Conservation (phyloP, 2,797 vertebrate species). For the Carapus acus region DNA sequence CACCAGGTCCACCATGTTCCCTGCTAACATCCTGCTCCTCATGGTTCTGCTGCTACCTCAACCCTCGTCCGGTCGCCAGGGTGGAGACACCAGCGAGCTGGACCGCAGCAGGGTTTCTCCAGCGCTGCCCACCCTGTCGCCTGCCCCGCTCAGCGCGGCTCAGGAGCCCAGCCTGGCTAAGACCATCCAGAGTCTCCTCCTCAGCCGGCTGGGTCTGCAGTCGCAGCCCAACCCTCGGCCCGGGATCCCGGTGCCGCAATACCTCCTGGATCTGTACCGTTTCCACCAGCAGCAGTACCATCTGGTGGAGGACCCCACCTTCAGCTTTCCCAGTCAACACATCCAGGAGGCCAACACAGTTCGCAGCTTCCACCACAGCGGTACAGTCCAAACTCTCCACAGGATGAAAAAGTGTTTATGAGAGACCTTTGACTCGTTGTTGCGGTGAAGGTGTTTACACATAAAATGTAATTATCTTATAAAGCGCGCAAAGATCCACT, state of each 20-base stretch:
- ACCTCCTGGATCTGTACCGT: constrained; percentile 77
- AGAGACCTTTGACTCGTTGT: constrained; percentile 11
- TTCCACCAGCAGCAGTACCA: constrained; percentile 77
- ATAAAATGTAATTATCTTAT: constrained; percentile 18
- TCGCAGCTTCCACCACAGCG: constrained; percentile 77
- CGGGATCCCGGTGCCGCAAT: constrained; percentile 67
- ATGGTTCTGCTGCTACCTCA: constrained; percentile 81
- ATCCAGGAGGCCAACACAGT: constrained; percentile 77
- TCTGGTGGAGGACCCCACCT: constrained; percentile 69
- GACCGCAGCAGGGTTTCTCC: constrained; percentile 53
- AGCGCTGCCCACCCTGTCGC: constrained; percentile 24
- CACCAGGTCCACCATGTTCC: constrained; percentile 83
- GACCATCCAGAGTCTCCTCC: constrained; percentile 74
- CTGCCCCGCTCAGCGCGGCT: constrained; percentile 25
- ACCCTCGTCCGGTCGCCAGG: constrained; percentile 72
- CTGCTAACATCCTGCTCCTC: constrained; percentile 80
- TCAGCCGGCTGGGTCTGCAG: constrained; percentile 75
- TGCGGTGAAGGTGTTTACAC: not conserved
- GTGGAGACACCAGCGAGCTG: constrained; percentile 60
- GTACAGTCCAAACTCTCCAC: constrained; percentile 51
- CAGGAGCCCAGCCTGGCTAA: constrained; percentile 66
- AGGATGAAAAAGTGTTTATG: not conserved
- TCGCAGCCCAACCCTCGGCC: constrained; percentile 69
- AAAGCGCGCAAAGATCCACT: constrained; percentile 11
- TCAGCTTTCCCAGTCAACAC: constrained; percentile 72